These are phyloP conservation scores for Elymnias hypermnestra DNA, from an alignment of 1,140 invertebrate species.

Conservation along the genomic window DNA sequence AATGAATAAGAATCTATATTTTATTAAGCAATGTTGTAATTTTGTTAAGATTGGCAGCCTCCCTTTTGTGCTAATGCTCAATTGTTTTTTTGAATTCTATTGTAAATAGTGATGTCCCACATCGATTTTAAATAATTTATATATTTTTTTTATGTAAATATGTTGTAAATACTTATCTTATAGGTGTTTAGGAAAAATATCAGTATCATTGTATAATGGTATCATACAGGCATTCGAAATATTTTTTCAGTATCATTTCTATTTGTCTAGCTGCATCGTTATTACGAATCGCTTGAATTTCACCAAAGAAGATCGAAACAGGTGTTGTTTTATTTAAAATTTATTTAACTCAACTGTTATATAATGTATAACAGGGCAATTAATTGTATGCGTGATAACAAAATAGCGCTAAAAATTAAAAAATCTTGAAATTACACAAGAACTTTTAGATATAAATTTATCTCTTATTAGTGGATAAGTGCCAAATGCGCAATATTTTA, in stretches of 20 bases:
- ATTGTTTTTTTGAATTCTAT: constrained; percentile 63
- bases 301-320: constrained; percentile 55
- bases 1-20: constrained; percentile 29
- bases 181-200: constrained; percentile 23
- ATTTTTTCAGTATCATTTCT: constrained; percentile 19
- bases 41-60: constrained; percentile 54
- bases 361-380: not conserved
- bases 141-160: constrained; percentile 33
- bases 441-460: constrained; percentile 15
- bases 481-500: constrained; percentile 61
- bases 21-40: constrained; percentile 44
- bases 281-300: constrained; percentile 33
- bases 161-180: constrained; percentile 31
- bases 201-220: constrained; percentile 25
- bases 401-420: not conserved
- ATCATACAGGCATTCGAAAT: constrained; percentile 23
- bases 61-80: constrained; percentile 67
- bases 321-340: constrained; percentile 19
- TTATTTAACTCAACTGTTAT: constrained; percentile 1
- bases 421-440: not conserved
- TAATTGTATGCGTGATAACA: not conserved
- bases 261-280: constrained; percentile 22
- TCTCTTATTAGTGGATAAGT: constrained; percentile 54
- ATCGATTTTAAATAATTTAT: constrained; percentile 47
- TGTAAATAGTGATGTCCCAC: constrained; percentile 60